Evolutionary conservation across 2,797 vertebrate genomes (phyloP).

Genomic region (Premnoplex brunnescens): DNA sequence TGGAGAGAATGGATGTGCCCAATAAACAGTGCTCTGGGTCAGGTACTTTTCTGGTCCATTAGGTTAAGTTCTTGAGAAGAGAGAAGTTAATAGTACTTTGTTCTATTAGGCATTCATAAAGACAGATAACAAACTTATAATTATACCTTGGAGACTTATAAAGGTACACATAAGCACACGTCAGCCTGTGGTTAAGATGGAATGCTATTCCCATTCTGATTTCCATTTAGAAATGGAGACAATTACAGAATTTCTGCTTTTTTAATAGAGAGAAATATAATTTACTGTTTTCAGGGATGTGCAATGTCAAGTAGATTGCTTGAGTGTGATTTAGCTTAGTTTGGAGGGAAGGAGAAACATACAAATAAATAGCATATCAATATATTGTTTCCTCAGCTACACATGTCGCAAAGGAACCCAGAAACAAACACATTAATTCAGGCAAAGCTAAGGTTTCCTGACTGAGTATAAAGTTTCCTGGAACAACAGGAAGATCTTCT

Average conservation of each 20-base stretch:
- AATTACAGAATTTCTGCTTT: neutral
- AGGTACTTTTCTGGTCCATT: slow-evolving; percentile 50
- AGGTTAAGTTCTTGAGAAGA: slow-evolving; percentile 25
- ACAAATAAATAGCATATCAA: neutral
- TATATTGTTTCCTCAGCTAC: neutral
- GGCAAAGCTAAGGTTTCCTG: neutral
- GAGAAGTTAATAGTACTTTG: slow-evolving; percentile 31
- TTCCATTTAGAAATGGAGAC: slow-evolving; percentile 25
- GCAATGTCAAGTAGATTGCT: neutral
- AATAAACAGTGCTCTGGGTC: slow-evolving; percentile 7
- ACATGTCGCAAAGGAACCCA: neutral
- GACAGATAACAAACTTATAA: slow-evolving; percentile 54
- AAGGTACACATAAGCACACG: neutral
- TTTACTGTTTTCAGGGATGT: neutral
- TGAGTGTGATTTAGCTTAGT: neutral
- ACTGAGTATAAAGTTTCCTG: neutral
- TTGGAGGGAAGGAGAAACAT: neutral
- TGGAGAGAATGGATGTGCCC: neutral
- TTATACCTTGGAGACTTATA: slow-evolving; percentile 26
- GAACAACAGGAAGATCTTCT: neutral
- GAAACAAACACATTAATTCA: neutral
- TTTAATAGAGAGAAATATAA: neutral
- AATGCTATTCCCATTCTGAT: slow-evolving; percentile 21
- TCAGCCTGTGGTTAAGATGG: neutral
- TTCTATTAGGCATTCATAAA: slow-evolving; percentile 63